phyloP scores from a whole-genome alignment of 2,113 vertebrate species.

The Abramis brama region DNA sequence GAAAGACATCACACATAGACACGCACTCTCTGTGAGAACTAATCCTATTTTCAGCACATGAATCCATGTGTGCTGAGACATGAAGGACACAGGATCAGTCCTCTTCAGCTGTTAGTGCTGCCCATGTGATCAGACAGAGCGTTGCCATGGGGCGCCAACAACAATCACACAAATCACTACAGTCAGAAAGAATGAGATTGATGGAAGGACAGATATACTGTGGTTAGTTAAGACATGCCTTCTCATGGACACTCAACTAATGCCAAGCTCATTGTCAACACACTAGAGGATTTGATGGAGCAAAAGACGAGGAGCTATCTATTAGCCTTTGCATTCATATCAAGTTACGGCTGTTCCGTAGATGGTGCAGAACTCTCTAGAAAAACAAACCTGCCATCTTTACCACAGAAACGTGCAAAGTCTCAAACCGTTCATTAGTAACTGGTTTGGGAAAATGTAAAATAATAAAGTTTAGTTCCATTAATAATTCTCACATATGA shows the following conservation, averaged over 20 bases:
- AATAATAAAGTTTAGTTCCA: neutral
- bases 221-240: neutral
- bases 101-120: constrained; percentile 41
- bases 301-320: neutral
- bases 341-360: neutral
- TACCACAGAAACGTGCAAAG: neutral
- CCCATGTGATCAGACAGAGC: constrained; percentile 34
- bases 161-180: constrained; percentile 8
- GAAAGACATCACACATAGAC: constrained; percentile 37
- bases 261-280: neutral
- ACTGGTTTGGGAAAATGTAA: neutral
- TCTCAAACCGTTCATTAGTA: neutral
- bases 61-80: constrained; percentile 46
- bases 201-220: neutral
- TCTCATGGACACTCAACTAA: neutral
- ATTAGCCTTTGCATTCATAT: neutral
- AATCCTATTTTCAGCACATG: constrained; percentile 45
- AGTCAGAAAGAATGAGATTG: constrained; percentile 32
- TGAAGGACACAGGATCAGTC: constrained; percentile 43
- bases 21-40: constrained; percentile 22
- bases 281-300: neutral
- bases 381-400: no score
- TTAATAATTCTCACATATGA: neutral
- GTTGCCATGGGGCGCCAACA: constrained; percentile 31
- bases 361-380: neutral